These are phyloP conservation scores for Hydractinia echinata DNA, from an alignment of 30 jellyfish, hydroid and myxozoan species.

Conservation along the genomic window DNA sequence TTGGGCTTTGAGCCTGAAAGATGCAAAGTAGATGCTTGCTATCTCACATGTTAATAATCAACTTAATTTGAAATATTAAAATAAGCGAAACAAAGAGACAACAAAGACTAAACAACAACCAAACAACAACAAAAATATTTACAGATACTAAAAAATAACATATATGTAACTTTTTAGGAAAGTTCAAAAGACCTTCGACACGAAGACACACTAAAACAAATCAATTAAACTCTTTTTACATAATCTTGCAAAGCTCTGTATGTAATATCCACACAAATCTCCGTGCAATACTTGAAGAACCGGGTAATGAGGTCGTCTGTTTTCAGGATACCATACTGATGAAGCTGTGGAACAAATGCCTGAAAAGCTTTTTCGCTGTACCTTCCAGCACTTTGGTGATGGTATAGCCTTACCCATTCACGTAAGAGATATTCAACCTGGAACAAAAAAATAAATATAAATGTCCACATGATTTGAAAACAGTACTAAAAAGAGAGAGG, in stretches of 20 bases:
- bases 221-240: conserved; percentile 36
- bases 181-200: no score
- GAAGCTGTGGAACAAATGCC: conserved; percentile 90
- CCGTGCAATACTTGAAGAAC: conserved; percentile 85
- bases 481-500: no score
- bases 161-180: neutral
- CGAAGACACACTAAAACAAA: neutral
- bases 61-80: neutral
- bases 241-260: conserved; percentile 83
- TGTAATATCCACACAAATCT: conserved; percentile 82
- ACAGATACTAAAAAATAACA: neutral
- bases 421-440: conserved; percentile 85
- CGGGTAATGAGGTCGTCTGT: conserved; percentile 92
- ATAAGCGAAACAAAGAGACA: neutral
- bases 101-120: neutral
- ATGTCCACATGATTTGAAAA: neutral
- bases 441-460: neutral
- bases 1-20: conserved; percentile 74
- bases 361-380: conserved; percentile 92
- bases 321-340: conserved; percentile 85
- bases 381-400: conserved; percentile 95
- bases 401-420: conserved; percentile 95
- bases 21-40: neutral
- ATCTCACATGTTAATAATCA: no score
- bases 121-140: neutral